These are phyloP conservation scores for Strix occidentalis DNA, from an alignment of 2,797 vertebrate genomes.

Conservation along the genomic window DNA sequence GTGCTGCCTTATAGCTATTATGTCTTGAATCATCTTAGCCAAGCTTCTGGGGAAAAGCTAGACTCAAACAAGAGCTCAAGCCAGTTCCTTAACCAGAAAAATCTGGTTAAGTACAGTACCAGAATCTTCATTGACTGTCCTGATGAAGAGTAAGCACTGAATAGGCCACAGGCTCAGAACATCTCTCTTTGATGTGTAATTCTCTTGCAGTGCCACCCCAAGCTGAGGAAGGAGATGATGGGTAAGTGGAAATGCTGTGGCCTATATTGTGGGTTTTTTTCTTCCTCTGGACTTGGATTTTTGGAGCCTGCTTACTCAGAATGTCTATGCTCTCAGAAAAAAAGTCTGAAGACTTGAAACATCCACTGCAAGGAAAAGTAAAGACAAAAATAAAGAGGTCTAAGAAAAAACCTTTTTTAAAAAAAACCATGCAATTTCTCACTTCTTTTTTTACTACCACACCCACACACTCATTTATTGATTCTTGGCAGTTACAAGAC, in stretches of 20 bases:
- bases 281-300: not conserved
- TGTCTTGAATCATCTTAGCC: not conserved
- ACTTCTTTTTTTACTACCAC: not conserved
- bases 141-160: not conserved
- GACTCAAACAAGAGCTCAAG: not conserved
- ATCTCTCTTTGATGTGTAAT: not conserved
- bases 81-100: not conserved
- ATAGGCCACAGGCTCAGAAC: not conserved
- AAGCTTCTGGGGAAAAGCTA: not conserved
- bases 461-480: not conserved
- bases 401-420: not conserved
- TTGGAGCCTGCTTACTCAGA: not conserved
- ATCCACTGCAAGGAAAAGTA: not conserved
- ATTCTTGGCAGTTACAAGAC: not conserved
- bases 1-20: not conserved
- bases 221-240: not conserved
- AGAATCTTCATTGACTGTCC: not conserved
- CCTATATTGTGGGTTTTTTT: rapidly evolving
- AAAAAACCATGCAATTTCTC: not conserved
- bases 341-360: not conserved
- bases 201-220: not conserved
- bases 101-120: not conserved
- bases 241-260: not conserved
- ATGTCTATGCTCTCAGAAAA: not conserved
- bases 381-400: not conserved